These are phyloP conservation scores for Neria commutata DNA, from an alignment of 2,888 invertebrate genomes.

Conservation along the genomic window DNA sequence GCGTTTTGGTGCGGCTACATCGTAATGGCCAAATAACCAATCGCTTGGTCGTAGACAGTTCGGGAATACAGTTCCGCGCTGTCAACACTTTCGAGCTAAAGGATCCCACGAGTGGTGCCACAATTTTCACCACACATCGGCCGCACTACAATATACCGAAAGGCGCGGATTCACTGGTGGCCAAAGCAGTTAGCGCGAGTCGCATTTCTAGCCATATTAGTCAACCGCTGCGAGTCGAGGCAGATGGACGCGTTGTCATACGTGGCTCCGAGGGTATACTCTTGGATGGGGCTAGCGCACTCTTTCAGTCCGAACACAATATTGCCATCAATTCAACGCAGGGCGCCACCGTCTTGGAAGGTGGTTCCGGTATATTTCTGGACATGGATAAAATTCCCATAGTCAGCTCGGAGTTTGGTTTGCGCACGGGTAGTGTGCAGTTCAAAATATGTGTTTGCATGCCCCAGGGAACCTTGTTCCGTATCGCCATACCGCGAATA, in stretches of 20 bases:
- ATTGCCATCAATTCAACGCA: slow-evolving; percentile 80
- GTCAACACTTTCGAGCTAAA: slow-evolving; percentile 73
- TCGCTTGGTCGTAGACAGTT: slow-evolving; percentile 67
- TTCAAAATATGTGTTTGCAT: slow-evolving; percentile 90
- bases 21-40: slow-evolving; percentile 60
- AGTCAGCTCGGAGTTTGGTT: slow-evolving; percentile 64
- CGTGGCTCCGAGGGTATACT: slow-evolving; percentile 81
- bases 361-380: slow-evolving; percentile 73
- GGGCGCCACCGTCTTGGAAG: slow-evolving; percentile 74
- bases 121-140: slow-evolving; percentile 77
- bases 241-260: slow-evolving; percentile 71
- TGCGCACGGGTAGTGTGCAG: slow-evolving; percentile 66
- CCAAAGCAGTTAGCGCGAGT: slow-evolving; percentile 73
- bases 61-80: slow-evolving; percentile 72
- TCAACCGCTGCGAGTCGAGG: slow-evolving; percentile 70
- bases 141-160: slow-evolving; percentile 75
- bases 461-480: slow-evolving; percentile 84
- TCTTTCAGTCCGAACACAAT: slow-evolving; percentile 80
- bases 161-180: slow-evolving; percentile 69
- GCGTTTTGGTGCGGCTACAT: slow-evolving; percentile 60
- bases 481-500: slow-evolving; percentile 71
- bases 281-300: slow-evolving; percentile 74
- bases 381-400: slow-evolving; percentile 76
- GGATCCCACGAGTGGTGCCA: slow-evolving; percentile 68
- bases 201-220: slow-evolving; percentile 77